A percentile compares a stretch with the other conserved stretches of the same genome.
phyloP scores from a whole-genome alignment of 2,113 vertebrate species.

The Riparia riparia region DNA sequence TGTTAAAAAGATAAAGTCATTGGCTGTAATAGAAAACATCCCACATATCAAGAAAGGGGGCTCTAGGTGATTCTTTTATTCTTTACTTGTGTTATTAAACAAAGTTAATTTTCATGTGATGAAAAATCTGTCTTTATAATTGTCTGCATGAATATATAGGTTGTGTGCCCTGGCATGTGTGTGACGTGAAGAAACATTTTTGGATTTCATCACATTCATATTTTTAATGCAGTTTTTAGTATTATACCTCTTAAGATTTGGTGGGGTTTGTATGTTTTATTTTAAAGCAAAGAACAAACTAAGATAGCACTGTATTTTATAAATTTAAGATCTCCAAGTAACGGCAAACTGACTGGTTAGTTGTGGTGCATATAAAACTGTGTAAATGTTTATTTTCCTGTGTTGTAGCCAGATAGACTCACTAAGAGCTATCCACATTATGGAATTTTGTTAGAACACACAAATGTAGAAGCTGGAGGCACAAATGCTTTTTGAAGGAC shows the following conservation, averaged over 20 bases:
- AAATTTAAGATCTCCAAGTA: not conserved
- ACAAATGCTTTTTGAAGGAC: not conserved
- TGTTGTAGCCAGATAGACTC: not conserved
- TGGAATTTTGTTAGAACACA: not conserved
- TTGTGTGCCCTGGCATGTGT: not conserved
- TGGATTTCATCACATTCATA: not conserved
- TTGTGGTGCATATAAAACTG: not conserved
- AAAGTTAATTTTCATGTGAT: not conserved
- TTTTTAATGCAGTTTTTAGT: not conserved
- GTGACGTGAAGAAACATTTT: not conserved
- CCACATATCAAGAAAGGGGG: not conserved
- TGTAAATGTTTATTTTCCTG: slow-evolving; percentile 11
- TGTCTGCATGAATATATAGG: not conserved
- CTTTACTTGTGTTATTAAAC: not conserved
- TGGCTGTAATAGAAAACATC: not conserved
- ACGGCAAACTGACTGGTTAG: not conserved
- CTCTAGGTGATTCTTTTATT: not conserved
- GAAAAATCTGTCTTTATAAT: not conserved
- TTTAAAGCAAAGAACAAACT: not conserved
- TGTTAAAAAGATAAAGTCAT: not conserved
- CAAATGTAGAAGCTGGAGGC: not conserved
- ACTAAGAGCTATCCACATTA: not conserved
- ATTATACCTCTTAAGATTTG: not conserved
- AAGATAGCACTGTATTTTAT: not conserved
- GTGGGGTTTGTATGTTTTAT: not conserved